Evolutionary conservation across 2,888 invertebrate species (phyloP), one percentile per base, ranked within the genome.

Genomic region (Lasioglossum oenotherae): DNA sequence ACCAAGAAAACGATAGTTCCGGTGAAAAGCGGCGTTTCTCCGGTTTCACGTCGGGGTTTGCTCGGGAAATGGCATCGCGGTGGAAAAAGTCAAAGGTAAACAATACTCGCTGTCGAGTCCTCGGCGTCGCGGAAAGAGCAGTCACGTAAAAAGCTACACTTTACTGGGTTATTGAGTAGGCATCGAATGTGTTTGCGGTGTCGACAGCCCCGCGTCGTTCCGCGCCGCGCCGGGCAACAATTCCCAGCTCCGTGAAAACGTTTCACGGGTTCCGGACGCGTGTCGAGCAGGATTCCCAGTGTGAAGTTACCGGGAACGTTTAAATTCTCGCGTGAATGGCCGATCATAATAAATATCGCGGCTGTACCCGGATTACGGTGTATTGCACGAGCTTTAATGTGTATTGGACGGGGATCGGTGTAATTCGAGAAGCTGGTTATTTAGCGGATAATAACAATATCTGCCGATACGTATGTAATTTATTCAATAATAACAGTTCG

Each of bases 81-180:
- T 35, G 73, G 76, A 81, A 83, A 81, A 76, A 76, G 76, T 76
- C 73, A n/a, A 27, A 76, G 83, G 76, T 73, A 81, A 83, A 83
- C 76, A 83, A 76, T 83, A 73, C 73, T 49, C 14, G 14, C 44
- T 69, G 67, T 35, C 35, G 67, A 35, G 38, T 41, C 16, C 27
- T 64, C 35, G 53, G 38, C n/a, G 38, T 4, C 4, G 27, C 10
- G 67, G 23, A 67, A 35, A 31, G 41, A 57, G 16, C 0, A 69
- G 31, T 67, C 31, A 72, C n/a, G 57, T 16, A 64, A 41, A 80
- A 31, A 16, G 35, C 57, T 41, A 38, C 19, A 64, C 41, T 83
- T 72, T n/a, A 72, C 49, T 64, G 60, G 38, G 74, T 75, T 72
- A 82, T 82, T 64, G 77, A 77, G 49, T 77, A 73, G 71, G 46